Conservation (phyloP, 1,140 invertebrate species). For the Akabosia matsudoensis region DNA sequence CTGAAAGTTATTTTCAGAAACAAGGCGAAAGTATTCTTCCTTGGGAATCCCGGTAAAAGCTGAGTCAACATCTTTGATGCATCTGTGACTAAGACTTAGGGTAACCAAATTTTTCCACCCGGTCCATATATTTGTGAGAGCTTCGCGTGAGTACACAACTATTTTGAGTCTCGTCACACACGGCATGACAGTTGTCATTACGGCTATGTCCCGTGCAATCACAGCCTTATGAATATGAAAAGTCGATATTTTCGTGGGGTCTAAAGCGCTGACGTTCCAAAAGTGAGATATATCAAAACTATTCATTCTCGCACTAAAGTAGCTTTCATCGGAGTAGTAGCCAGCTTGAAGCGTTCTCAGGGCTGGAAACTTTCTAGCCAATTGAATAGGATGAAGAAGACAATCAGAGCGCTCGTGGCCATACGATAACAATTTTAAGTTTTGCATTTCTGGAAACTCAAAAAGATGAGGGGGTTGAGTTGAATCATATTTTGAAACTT, state of each 20-base stretch:
- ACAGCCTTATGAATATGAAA: slow-evolving; percentile 14
- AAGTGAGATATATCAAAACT: not conserved
- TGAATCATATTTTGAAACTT: not conserved
- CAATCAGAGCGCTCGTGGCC: not conserved
- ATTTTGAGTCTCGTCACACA: not conserved
- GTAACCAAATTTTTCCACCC: not conserved
- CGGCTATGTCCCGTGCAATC: not conserved
- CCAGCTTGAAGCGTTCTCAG: slow-evolving; percentile 3
- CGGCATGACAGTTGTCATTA: not conserved
- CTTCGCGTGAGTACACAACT: slow-evolving; percentile 1
- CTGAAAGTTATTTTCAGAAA: not conserved
- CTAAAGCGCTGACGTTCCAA: not conserved
- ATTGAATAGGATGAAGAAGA: not conserved
- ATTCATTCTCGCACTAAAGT: slow-evolving; percentile 10
- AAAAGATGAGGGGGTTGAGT: not conserved
- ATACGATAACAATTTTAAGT: not conserved
- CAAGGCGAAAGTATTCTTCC: slow-evolving; percentile 8
- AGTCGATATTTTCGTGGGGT: not conserved
- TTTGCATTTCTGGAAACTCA: not conserved
- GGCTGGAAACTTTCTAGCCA: not conserved
- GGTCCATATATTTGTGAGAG: not conserved
- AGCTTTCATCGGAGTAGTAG: slow-evolving; percentile 15
- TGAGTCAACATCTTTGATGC: not conserved
- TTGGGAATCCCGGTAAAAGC: slow-evolving; percentile 10
- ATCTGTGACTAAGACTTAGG: not conserved